Base-by-base conservation (phyloP, 2,888 invertebrate species). In the Gisinianus flammeolus region DNA sequence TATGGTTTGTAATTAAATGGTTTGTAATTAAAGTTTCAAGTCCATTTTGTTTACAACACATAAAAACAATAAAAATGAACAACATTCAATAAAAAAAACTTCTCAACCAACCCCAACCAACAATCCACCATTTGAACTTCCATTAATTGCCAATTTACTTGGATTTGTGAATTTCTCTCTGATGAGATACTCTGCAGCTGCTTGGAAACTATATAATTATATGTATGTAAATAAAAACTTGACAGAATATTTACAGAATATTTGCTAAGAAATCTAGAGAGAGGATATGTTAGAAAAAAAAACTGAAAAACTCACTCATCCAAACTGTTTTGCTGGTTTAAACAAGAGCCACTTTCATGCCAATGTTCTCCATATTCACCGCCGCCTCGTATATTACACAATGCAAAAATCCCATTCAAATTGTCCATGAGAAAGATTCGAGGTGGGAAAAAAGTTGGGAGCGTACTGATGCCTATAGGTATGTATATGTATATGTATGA, bases 331-430 rank as follows among this genome's bases (percentile, higher is more conserved):
- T 74, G 73, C 19, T 98, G 99, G 86, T 97, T 96, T 2, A 92
- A 90, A 80, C 94, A 89, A 30, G 94, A 92, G 0, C 98, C 99
- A 8, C 90, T 94, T 87, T 97, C 94, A 88, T 98, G 98, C 98
- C 98, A 99, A 84, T 92, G 92, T 87, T 97, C 95, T 62, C 98
- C 98, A 87, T 98, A 99, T 87, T 99, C 98, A 0, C 97, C 97
- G 86, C 98, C 98, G 75, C 98, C 98, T 70, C 98, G 90, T 75
- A 98, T 93, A 89, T 98, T 99, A 31, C 98, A 94, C 82, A 96
- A 91, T 22, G 96, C 98, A 81, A 95, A 90, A 74, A 97, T 90
- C 0, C 97, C 98, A 86, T 93, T 90, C 83, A 97, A 92, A 86
- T 95, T 92, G 85, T 96, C 93, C 86, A 98, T 92, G 87, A 97